Conservation (phyloP, 2,797 vertebrate genomes). For the Myripristis jacobus region DNA sequence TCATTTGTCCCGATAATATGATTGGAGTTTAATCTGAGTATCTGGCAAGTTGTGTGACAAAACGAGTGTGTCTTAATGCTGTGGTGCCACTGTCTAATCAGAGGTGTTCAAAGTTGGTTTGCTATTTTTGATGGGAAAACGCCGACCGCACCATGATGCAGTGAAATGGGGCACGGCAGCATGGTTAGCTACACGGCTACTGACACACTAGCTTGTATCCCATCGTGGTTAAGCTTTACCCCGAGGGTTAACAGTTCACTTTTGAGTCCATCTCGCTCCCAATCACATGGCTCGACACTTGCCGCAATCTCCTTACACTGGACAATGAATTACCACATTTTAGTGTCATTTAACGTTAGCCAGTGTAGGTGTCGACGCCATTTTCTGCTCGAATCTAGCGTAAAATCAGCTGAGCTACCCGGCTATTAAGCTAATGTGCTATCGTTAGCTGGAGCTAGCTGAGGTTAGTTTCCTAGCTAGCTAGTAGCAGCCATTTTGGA, state of each 20-base stretch:
- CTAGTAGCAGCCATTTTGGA: conserved; percentile 84
- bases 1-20: fast-evolving
- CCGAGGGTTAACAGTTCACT: not conserved
- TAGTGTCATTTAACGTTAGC: not conserved
- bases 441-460: conserved; percentile 46
- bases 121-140: not conserved
- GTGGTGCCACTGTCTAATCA: fast-evolving
- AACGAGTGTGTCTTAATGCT: not conserved
- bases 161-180: conserved; percentile 50
- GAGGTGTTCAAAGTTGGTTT: not conserved
- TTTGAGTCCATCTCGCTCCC: not conserved
- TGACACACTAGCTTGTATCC: conserved; percentile 3
- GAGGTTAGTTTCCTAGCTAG: conserved; percentile 31
- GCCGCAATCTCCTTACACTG: fast-evolving
- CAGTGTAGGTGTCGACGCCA: conserved; percentile 54
- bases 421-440: conserved; percentile 49
- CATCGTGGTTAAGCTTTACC: not conserved
- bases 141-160: conserved; percentile 39
- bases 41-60: fast-evolving
- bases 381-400: conserved; percentile 60
- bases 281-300: fast-evolving
- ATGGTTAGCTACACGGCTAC: conserved; percentile 32
- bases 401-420: conserved; percentile 59
- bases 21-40: fast-evolving
- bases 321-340: fast-evolving